Conservation (phyloP, 2,797 vertebrate species). For the Peromyscus eremicus region DNA sequence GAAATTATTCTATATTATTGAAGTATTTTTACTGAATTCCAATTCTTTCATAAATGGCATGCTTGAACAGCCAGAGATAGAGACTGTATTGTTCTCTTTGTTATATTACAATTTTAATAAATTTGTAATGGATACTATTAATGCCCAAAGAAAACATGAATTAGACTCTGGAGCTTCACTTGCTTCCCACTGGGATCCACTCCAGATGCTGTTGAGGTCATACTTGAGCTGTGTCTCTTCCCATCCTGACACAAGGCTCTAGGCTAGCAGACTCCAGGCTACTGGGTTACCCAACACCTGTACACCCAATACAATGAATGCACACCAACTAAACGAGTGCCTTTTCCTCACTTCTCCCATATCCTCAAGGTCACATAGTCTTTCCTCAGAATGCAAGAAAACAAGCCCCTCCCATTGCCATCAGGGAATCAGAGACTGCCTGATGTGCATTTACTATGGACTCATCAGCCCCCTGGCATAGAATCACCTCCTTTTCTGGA, state of each 20-base stretch:
- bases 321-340: background rate
- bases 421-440: background rate
- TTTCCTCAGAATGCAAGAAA: background rate
- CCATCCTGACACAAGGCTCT: background rate
- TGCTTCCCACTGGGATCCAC: background rate
- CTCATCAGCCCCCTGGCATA: background rate
- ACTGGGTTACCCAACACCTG: background rate
- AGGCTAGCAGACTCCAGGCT: background rate
- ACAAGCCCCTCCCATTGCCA: background rate
- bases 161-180: background rate
- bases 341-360: background rate
- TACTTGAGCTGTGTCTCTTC: background rate
- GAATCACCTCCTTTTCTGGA: background rate
- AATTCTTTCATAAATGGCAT: constrained; percentile 62
- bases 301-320: background rate
- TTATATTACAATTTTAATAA: constrained; percentile 46
- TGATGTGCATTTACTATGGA: background rate
- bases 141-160: background rate
- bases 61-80: background rate
- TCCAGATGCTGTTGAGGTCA: background rate
- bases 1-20: constrained; percentile 20
- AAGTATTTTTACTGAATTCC: constrained; percentile 48
- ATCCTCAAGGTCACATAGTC: background rate
- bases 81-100: background rate
- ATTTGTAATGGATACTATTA: background rate